Evolutionary conservation across 2,797 vertebrate species (phyloP), one percentile per base, ranked within the genome.

Genomic region (Bradypodion pumilum): DNA sequence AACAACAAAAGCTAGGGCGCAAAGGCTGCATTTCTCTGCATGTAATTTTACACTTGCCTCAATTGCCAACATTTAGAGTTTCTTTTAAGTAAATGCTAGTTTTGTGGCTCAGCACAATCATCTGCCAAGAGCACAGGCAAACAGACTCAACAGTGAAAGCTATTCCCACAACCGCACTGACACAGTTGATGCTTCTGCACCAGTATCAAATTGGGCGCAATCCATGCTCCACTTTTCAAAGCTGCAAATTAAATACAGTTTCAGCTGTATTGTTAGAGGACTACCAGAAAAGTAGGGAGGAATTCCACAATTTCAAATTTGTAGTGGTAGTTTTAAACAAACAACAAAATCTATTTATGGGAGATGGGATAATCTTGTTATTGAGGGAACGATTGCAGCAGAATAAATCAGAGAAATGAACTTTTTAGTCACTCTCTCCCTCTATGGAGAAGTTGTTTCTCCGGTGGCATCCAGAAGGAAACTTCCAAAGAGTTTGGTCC

Each of bases 381-480:
- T 59, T 73, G 37, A 7, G 0, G 0, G 0, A 0, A 0, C 1
- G 0, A 0, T 32, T 7, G 29, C 1, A 10, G 9, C 29, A 1
- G 7, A 68, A 65, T 78, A 49, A 21, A 19, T 42, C 15, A n/a
- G 4, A 0, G 8, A 76, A 42, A 8, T 46, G 27, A 46, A 6
- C 29, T 35, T 73, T 0, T 1, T 85, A 73, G 1, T 13, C 27
- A 62, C 42, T 23, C 25, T 7, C 25, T 25, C 16, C 7, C 19
- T 40, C 16, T 3, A 52, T 52, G 72, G 69, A 29, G 27, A 63
- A 9, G 15, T n/a, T 74, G 32, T 65, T 29, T 44, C 69, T 66
- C 23, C 32, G 5, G 80, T 9, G 46, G 42, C 25, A 74, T 46
- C 44, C 23, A 40, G 60, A 59, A 46, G 13, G 27, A 44, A 49